A percentile compares a stretch with the other conserved stretches of the same genome.
Evolutionary conservation across 2,888 invertebrate species (phyloP).

Genomic region (Cheilosia pagana): DNA sequence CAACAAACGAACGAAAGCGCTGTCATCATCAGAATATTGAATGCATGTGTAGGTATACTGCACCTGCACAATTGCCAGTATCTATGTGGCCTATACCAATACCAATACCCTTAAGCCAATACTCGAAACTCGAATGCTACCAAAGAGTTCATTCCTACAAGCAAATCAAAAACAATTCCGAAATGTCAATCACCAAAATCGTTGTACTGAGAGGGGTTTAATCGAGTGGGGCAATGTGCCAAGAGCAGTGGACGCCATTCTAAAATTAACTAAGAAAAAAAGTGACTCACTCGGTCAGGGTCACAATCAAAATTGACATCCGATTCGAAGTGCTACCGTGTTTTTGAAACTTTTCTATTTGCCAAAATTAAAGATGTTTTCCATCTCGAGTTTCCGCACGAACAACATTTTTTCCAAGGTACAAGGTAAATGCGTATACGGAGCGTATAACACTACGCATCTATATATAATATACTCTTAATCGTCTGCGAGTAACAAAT

Average conservation of each 20-base stretch:
- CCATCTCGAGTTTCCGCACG: constrained; percentile 43
- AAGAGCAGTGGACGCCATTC: constrained; percentile 50
- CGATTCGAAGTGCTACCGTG: constrained; percentile 9
- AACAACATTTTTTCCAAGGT: constrained; percentile 3
- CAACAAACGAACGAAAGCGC: constrained; percentile 42
- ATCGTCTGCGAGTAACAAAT: constrained; percentile 5
- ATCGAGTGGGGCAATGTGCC: constrained; percentile 47
- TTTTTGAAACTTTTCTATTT: not conserved
- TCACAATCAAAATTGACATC: constrained; percentile 31
- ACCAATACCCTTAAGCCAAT: not conserved
- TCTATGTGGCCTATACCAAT: constrained; percentile 29
- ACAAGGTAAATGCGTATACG: constrained; percentile 28
- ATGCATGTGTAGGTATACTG: constrained; percentile 8
- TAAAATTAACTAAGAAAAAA: constrained; percentile 47
- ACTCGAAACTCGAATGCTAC: constrained; percentile 16
- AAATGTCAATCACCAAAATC: constrained; percentile 12
- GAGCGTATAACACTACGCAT: too few relatives aligned
- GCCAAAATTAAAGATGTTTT: constrained; percentile 11
- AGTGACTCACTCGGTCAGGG: constrained; percentile 63
- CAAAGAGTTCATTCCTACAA: constrained; percentile 15
- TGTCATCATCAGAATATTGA: constrained; percentile 13
- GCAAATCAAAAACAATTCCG: not conserved
- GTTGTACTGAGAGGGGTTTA: not conserved
- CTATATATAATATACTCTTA: too few relatives aligned
- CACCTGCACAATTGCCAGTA: constrained; percentile 31